Conservation (phyloP, 2,888 invertebrate species). For the Gnatocerus cornutus region DNA sequence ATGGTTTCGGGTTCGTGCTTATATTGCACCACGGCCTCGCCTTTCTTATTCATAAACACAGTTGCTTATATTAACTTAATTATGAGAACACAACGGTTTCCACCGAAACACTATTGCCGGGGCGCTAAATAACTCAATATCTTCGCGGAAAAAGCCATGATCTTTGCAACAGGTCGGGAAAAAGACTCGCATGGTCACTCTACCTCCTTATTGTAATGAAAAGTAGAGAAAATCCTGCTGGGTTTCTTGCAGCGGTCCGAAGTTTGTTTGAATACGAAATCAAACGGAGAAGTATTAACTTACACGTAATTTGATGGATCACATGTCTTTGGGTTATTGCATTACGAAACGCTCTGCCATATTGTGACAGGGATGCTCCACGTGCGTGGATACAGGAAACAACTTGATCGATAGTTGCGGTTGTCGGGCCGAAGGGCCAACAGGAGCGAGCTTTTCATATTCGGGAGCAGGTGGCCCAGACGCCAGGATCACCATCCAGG, state of each 20-base stretch:
- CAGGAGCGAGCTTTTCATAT: conserved; percentile 47
- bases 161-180: too few relatives aligned
- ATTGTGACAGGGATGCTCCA: conserved; percentile 16
- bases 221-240: too few relatives aligned
- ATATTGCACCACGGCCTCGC: conserved; percentile 59
- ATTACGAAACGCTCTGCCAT: conserved; percentile 24
- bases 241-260: too few relatives aligned
- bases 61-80: conserved; percentile 59
- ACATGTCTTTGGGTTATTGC: conserved; percentile 52
- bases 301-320: conserved; percentile 55
- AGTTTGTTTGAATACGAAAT: conserved; percentile 52
- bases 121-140: background rate
- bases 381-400: conserved; percentile 31
- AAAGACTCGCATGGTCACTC: too few relatives aligned
- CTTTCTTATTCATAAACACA: conserved; percentile 57
- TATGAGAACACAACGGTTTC: conserved; percentile 55
- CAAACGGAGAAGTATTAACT: conserved; percentile 60
- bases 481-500: conserved; percentile 46
- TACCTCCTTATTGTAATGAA: too few relatives aligned
- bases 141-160: too few relatives aligned
- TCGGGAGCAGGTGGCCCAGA: conserved; percentile 57
- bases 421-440: conserved; percentile 52
- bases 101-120: conserved; percentile 13
- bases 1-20: conserved; percentile 65
- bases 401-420: conserved; percentile 55